Evolutionary conservation across 1,140 invertebrate genomes (phyloP).

Genomic region (Gyrodactylus bullatarudis): DNA sequence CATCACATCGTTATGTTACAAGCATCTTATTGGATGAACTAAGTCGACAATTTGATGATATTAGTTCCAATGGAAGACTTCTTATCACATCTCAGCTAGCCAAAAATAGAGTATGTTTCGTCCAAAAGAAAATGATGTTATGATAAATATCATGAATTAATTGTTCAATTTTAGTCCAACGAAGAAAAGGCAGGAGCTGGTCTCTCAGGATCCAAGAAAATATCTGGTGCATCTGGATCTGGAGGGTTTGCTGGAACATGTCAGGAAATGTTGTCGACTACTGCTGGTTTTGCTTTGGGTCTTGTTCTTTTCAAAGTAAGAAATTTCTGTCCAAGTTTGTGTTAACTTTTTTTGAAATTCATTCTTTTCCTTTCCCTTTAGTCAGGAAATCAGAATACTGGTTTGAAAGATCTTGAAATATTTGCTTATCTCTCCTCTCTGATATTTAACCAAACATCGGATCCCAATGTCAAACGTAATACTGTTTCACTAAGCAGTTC

Average conservation of each 20-base stretch:
- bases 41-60: not conserved
- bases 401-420: not conserved
- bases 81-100: not conserved
- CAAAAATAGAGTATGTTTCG: not conserved
- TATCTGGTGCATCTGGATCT: not conserved
- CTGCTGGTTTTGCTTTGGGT: not conserved
- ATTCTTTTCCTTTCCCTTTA: no score
- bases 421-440: not conserved
- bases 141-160: no score
- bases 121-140: no score
- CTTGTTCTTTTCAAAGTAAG: not conserved
- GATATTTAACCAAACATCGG: not conserved
- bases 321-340: no score
- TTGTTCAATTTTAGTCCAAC: not conserved
- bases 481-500: not conserved
- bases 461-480: not conserved
- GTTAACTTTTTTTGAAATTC: no score
- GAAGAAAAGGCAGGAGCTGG: not conserved
- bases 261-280: not conserved
- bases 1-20: not conserved
- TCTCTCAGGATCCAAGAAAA: not conserved
- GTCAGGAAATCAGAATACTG: not conserved
- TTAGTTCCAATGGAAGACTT: not conserved
- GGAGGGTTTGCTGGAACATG: not conserved
- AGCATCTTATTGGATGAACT: not conserved